phyloP scores from a whole-genome alignment of 1,140 invertebrate genomes.

The Mesaphorura yosii region DNA sequence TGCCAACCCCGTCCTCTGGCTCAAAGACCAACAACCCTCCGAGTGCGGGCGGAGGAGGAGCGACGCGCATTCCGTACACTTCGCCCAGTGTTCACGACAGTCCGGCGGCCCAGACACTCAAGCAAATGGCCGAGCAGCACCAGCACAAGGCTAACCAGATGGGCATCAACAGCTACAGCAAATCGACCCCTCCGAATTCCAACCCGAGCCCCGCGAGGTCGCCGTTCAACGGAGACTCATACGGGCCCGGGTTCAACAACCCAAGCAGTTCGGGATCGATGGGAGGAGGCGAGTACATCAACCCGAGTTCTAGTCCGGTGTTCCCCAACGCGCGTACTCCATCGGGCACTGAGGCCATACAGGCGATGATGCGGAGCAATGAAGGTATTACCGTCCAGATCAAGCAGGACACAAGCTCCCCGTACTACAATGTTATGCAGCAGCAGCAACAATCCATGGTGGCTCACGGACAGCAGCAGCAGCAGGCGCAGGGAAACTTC shows the following conservation, averaged over 20 bases:
- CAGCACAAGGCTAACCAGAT: slow-evolving; percentile 59
- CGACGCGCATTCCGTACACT: slow-evolving; percentile 31
- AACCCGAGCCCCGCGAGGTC: slow-evolving; percentile 26
- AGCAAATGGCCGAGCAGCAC: slow-evolving; percentile 92
- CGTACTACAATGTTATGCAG: too few species aligned
- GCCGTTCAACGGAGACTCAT: slow-evolving; percentile 24
- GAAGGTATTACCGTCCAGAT: too few species aligned
- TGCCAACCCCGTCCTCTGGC: slow-evolving; percentile 21
- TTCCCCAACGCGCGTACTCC: background rate
- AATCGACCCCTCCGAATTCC: background rate
- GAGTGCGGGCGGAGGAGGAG: slow-evolving; percentile 15
- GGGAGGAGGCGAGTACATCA: too few species aligned
- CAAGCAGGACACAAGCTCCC: too few species aligned
- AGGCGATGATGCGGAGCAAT: too few species aligned
- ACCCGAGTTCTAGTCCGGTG: background rate
- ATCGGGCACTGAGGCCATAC: too few species aligned
- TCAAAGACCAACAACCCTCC: slow-evolving; percentile 17
- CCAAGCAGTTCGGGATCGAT: background rate
- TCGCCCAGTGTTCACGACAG: slow-evolving; percentile 32
- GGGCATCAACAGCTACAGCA: slow-evolving; percentile 38
- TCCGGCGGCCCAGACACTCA: slow-evolving; percentile 77
- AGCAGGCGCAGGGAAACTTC: too few species aligned
- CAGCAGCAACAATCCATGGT: too few species aligned
- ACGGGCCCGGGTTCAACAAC: background rate
- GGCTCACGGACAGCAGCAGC: too few species aligned